Percentiles rank a stretch among this genome's conserved stretches.
Evolutionary conservation across 1,140 invertebrate species (phyloP).

Genomic region (Zaprionus tsacasi): DNA sequence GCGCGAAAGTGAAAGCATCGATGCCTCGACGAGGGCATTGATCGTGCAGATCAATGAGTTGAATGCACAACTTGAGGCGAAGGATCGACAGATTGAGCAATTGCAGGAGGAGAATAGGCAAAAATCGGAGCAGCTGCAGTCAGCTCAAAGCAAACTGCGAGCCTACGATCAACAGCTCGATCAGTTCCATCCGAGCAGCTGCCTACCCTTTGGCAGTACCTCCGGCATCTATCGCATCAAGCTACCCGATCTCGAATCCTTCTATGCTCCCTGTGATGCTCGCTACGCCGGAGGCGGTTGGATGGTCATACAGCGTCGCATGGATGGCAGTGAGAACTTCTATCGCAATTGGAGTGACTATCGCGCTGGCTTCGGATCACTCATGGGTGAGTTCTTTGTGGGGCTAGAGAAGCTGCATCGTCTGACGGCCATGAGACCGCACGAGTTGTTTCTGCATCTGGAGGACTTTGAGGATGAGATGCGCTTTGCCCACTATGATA

Average conservation of each 20-base stretch:
- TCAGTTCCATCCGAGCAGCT: slow-evolving; percentile 9
- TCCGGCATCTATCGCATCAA: slow-evolving; percentile 7
- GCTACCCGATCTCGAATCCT: neutral
- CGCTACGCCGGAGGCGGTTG: neutral
- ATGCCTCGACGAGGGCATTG: neutral
- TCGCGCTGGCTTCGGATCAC: slow-evolving; percentile 11
- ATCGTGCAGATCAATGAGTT: neutral
- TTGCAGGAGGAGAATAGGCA: neutral
- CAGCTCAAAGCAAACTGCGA: neutral
- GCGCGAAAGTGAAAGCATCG: neutral
- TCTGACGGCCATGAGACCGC: slow-evolving; percentile 6
- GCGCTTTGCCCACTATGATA: slow-evolving; percentile 15
- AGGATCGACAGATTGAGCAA: neutral
- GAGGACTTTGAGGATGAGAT: slow-evolving; percentile 1
- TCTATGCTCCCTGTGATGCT: slow-evolving; percentile 2
- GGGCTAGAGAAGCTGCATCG: slow-evolving; percentile 27
- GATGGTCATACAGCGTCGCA: slow-evolving; percentile 25
- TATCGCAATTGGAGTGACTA: slow-evolving; percentile 34
- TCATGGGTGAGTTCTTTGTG: slow-evolving; percentile 19
- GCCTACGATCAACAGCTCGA: slow-evolving; percentile 4
- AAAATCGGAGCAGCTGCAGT: neutral
- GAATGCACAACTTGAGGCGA: neutral
- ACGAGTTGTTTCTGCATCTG: slow-evolving; percentile 13
- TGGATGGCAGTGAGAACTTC: slow-evolving; percentile 25
- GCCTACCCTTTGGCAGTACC: slow-evolving; percentile 4